Evolutionary conservation across 1,140 invertebrate genomes (phyloP), one percentile per base, ranked within the genome.

Genomic region (Thaumetopoea pityocampa): DNA sequence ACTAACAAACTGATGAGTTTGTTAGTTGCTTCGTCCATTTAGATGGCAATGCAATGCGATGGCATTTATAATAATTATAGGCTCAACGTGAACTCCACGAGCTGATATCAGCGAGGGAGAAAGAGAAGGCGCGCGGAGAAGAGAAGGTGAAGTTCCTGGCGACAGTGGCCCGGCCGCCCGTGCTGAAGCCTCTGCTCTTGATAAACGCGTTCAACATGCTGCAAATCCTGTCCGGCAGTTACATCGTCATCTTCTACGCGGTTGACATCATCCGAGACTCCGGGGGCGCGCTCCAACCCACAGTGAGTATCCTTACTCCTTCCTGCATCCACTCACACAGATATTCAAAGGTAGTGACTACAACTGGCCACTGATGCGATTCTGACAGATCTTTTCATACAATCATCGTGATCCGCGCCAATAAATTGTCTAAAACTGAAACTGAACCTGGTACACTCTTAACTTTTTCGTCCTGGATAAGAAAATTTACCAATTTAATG

Each of bases 201-300:
- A 90, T 93, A 40, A 90, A 90, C 44, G 66, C 89, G 0, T 93
- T 93, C 69, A 92, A 90, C 53, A 61, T 91, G 34, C 78, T 92
- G 22, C 91, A 93, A 65, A 89, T 92, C 47, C 70, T 91, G 1
- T 90, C 90, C 2, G 92, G 92, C 34, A 92, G 91, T 1, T 93
- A 91, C 48, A 80, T 93, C 1, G 86, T 92, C 17, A 89, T 93
- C 28, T 93, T 92, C 67, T 93, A 93, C 48, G 92, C 91, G 1
- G 90, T 92, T 0, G 89, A 92, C 37, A 89, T 93, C 20, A 65
- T 93, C 1, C 67, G 84, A 4, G 85, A 88, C 11, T 81, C 90
- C 10, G 88, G 89, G 42, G 79, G 78, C 3, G 63, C 68, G 1
- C 37, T 80, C 6, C 38, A 49, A 10, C 64, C 76, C 19, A 62